Evolutionary conservation across 1,140 invertebrate genomes (phyloP).

Genomic region (Rhyzopertha dominica): DNA sequence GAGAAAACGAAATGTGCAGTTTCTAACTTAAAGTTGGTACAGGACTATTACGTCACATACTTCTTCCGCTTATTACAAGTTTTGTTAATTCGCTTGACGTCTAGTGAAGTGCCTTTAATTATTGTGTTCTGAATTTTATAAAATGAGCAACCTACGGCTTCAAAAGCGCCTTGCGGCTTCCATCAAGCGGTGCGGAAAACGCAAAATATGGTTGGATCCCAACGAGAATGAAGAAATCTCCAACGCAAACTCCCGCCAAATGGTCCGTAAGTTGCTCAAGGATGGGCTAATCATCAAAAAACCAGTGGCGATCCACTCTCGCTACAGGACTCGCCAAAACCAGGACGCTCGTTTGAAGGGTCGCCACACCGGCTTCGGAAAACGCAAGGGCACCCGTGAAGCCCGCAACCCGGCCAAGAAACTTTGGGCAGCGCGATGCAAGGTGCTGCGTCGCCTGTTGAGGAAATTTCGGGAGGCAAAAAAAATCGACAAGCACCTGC

Average conservation of each 20-base stretch:
- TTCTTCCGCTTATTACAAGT: no score
- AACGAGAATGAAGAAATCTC: constrained; percentile 78
- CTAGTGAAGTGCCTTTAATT: constrained; percentile 51
- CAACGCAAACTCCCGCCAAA: constrained; percentile 73
- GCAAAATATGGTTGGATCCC: constrained; percentile 81
- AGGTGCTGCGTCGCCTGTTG: constrained; percentile 65
- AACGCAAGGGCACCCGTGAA: constrained; percentile 72
- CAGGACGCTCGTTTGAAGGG: constrained; percentile 66
- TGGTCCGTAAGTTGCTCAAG: constrained; percentile 70
- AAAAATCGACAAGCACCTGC: constrained; percentile 76
- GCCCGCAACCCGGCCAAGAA: constrained; percentile 62
- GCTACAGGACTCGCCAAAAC: constrained; percentile 65
- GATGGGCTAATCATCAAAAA: constrained; percentile 80
- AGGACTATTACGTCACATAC: no score
- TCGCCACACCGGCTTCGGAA: constrained; percentile 71
- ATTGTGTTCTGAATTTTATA: constrained; percentile 38
- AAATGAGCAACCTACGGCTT: constrained; percentile 39
- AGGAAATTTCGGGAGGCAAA: constrained; percentile 72
- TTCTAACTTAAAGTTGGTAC: no score
- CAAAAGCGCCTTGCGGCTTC: constrained; percentile 71
- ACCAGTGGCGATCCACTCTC: constrained; percentile 72
- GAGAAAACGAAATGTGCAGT: no score
- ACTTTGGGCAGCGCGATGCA: constrained; percentile 70
- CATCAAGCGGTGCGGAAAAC: constrained; percentile 72
- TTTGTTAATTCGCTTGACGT: no score